phyloP scores from a whole-genome alignment of 2,113 vertebrate genomes.

The Xiphophorus hellerii region DNA sequence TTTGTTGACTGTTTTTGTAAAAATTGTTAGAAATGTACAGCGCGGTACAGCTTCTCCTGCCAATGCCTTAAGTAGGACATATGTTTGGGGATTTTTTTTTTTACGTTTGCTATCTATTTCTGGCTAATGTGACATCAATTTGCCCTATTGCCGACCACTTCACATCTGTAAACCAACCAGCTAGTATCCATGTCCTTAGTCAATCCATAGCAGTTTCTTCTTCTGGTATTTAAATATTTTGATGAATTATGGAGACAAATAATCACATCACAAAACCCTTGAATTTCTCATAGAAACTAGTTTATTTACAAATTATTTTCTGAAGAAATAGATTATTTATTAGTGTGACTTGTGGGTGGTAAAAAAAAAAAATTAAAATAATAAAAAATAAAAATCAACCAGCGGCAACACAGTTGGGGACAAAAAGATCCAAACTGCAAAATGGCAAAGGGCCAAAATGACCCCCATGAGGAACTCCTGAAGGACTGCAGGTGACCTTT shows the following conservation, averaged over 20 bases:
- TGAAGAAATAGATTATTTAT: not conserved
- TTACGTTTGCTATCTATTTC: not conserved
- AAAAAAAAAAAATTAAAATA: not conserved
- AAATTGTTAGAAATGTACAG: not conserved
- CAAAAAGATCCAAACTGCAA: not conserved
- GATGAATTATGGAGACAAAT: too few relatives aligned
- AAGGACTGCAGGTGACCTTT: not conserved
- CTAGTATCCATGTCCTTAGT: too few relatives aligned
- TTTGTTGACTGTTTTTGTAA: not conserved
- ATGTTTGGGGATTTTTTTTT: constrained; percentile 18
- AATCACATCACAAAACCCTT: not conserved
- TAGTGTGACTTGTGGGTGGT: not conserved
- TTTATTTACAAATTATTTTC: not conserved
- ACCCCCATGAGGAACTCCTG: not conserved
- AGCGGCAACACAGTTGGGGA: not conserved
- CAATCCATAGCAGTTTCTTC: too few relatives aligned
- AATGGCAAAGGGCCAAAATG: not conserved
- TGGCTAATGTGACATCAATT: not conserved
- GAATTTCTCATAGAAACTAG: not conserved
- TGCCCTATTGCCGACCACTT: not conserved
- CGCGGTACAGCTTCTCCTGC: constrained; percentile 16
- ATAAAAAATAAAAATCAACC: too few relatives aligned
- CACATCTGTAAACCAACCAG: too few relatives aligned
- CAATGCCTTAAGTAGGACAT: constrained; percentile 47
- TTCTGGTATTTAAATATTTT: too few relatives aligned